These are phyloP conservation scores for Channallabes apus DNA, from an alignment of 2,797 vertebrate genomes.

Conservation along the genomic window DNA sequence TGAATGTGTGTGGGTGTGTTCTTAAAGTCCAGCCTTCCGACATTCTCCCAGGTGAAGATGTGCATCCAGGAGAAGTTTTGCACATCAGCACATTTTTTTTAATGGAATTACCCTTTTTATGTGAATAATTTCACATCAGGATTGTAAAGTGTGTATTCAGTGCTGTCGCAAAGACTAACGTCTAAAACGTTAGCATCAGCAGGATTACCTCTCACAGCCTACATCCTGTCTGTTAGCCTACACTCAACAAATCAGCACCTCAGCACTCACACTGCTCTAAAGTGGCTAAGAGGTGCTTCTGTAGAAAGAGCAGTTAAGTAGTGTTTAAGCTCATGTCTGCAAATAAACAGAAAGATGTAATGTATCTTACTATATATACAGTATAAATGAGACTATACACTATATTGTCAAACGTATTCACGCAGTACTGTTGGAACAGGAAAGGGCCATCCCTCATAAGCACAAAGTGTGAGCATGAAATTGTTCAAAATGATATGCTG, in stretches of 20 bases:
- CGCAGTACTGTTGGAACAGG: too few relatives aligned
- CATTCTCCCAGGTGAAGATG: slow-evolving; percentile 48
- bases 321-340: slow-evolving; percentile 5
- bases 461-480: too few relatives aligned
- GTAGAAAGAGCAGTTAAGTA: slow-evolving; percentile 6
- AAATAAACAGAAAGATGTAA: neutral
- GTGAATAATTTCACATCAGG: slow-evolving; percentile 67
- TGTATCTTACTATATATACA: neutral
- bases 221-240: slow-evolving; percentile 57
- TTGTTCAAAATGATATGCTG: too few relatives aligned
- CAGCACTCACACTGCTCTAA: neutral
- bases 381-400: too few relatives aligned
- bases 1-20: neutral
- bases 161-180: slow-evolving; percentile 60
- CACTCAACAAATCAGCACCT: slow-evolving; percentile 30
- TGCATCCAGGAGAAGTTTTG: slow-evolving; percentile 59
- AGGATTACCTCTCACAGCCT: slow-evolving; percentile 48
- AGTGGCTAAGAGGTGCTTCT: slow-evolving; percentile 20
- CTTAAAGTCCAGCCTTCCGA: neutral
- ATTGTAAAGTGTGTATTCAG: slow-evolving; percentile 51
- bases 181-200: slow-evolving; percentile 66
- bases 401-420: too few relatives aligned
- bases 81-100: slow-evolving; percentile 65
- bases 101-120: slow-evolving; percentile 60
- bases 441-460: too few relatives aligned